Evolutionary conservation across 2,797 vertebrate genomes (phyloP), one percentile per base, ranked within the genome.

Genomic region (Delichon dasypus): DNA sequence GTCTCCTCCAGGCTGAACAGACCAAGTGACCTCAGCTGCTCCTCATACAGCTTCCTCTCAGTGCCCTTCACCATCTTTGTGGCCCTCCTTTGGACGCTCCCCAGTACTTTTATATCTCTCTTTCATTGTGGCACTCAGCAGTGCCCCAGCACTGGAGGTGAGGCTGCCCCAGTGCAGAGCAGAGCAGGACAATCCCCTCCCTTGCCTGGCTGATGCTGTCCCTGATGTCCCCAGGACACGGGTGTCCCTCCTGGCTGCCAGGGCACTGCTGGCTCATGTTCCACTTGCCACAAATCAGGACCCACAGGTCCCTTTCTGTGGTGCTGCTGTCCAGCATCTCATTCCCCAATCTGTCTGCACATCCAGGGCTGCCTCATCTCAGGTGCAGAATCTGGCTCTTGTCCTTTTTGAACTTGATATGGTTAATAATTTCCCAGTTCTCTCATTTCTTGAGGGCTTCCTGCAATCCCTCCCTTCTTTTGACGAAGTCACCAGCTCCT

Each of bases 231-330:
- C 45, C 66, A 61, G 32, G 38, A 21, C 47, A 36, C 0, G 1
- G 8, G 0, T 60, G 38, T 14, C 27, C 27, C n/a, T 53, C 7
- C 38, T 82, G 57, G 27, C 67, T 82, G 27, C 18, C 57, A 22
- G 67, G 38, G 27, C 40, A 32, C 40, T 45, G 67, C 66, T 62
- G 57, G 4, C 9, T 16, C 7, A 1, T 4, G 5, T 27, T 38
- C 22, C 38, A 0, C 6, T 38, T 27, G 23, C 4, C 40, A 10
- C 2, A 0, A 0, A 0, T 16, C 10, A n/a, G 34, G 12, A 6
- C 8, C 2, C 18, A 0, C 3, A 10, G 29, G 16, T n/a, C 8
- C 16, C 4, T 48, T 54, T 64, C 42, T 29, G 7, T 0, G 1
- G 6, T 0, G 0, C 15, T 53, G 29, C 48, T 64, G 55, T 20